A percentile compares a stretch with the other conserved stretches of the same genome.
These are phyloP conservation scores for Lonchura striata DNA, from an alignment of 2,113 vertebrate genomes.

Conservation along the genomic window DNA sequence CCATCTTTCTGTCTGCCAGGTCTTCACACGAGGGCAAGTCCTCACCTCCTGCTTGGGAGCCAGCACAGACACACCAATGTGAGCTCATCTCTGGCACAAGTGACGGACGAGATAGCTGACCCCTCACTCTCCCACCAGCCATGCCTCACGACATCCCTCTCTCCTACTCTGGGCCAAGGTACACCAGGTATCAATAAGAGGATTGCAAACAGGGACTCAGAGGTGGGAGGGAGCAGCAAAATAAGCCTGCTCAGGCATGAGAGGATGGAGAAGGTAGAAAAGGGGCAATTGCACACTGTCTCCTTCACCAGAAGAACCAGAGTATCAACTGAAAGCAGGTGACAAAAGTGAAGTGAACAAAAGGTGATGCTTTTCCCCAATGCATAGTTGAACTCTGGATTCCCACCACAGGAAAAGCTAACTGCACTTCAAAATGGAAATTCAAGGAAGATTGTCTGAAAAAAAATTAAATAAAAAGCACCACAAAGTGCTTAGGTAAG, in stretches of 20 bases:
- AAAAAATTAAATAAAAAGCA: background rate
- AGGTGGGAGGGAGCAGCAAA: background rate
- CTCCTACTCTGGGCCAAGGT: background rate
- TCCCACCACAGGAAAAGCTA: background rate
- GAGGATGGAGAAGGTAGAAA: background rate
- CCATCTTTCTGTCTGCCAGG: background rate
- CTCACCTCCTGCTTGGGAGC: background rate
- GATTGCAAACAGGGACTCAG: background rate
- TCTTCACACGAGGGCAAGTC: background rate
- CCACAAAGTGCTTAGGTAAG: background rate
- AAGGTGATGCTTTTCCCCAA: background rate
- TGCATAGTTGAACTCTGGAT: background rate
- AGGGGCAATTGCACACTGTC: background rate
- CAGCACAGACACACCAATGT: fast-evolving
- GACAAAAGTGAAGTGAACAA: background rate
- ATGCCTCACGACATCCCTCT: background rate
- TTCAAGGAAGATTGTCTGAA: background rate
- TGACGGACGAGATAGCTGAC: background rate
- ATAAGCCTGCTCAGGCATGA: background rate
- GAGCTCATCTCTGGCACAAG: background rate
- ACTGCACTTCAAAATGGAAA: background rate
- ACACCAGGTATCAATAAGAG: background rate
- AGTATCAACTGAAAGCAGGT: background rate
- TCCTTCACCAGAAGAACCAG: background rate
- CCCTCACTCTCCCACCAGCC: background rate